Evolutionary conservation across 2,797 vertebrate species (phyloP).

Genomic region (Sebastes oblongus): DNA sequence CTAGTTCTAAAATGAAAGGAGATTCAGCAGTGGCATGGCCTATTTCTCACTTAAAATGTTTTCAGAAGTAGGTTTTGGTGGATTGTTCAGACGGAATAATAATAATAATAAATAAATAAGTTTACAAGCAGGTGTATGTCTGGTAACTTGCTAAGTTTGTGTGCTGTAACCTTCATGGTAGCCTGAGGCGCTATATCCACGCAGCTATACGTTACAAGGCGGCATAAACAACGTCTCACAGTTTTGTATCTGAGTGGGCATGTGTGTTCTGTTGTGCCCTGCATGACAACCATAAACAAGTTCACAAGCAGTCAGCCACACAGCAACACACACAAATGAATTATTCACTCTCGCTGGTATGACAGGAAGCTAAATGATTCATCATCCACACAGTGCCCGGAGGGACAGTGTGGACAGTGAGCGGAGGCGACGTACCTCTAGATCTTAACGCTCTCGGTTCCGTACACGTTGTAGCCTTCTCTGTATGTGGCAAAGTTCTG

Average conservation of each 20-base stretch:
- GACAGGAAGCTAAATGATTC: slow-evolving; percentile 57
- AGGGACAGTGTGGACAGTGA: slow-evolving; percentile 21
- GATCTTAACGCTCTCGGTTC: slow-evolving; percentile 99
- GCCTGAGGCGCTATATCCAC: slow-evolving; percentile 9
- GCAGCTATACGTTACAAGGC: neutral
- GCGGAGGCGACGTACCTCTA: slow-evolving; percentile 88
- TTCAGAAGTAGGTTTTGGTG: no score
- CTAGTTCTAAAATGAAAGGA: no score
- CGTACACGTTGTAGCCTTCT: slow-evolving; percentile 99
- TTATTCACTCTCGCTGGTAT: slow-evolving; percentile 39
- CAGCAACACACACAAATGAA: slow-evolving; percentile 39
- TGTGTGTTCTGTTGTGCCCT: slow-evolving; percentile 28
- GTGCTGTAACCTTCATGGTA: neutral
- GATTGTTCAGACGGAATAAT: no score
- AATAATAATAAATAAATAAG: no score
- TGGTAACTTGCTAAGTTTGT: neutral
- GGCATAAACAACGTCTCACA: neutral
- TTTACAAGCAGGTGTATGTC: no score
- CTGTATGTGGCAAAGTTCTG: slow-evolving; percentile 99
- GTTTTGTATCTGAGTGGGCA: slow-evolving; percentile 24
- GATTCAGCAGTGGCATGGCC: no score
- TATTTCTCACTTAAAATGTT: no score
- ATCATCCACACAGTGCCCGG: neutral
- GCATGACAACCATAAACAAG: slow-evolving; percentile 56
- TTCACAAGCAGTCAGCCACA: slow-evolving; percentile 24